Evolutionary conservation across 2,888 invertebrate species (phyloP).

Genomic region (Cryptocephalus moraei): DNA sequence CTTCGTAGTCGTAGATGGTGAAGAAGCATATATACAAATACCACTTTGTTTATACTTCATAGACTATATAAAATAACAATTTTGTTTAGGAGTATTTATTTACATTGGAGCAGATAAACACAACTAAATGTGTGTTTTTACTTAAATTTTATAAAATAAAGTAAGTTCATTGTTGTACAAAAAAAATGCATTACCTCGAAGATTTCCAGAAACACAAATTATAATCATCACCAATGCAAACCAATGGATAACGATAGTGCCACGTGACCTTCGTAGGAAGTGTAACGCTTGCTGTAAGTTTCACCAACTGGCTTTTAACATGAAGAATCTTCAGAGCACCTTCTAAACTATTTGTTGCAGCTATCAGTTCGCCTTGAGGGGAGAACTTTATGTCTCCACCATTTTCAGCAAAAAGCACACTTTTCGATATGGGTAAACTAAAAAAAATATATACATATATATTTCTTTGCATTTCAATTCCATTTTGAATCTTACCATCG

Average conservation of each 20-base stretch:
- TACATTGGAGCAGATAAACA: too few species aligned
- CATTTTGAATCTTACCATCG: constrained; percentile 43
- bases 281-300: constrained; percentile 44
- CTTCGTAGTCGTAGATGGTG: too few species aligned
- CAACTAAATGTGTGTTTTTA: too few species aligned
- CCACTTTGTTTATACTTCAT: too few species aligned
- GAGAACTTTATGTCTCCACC: constrained; percentile 52
- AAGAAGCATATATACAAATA: too few species aligned
- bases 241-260: constrained; percentile 51
- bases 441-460: constrained; percentile 15
- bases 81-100: too few species aligned
- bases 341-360: constrained; percentile 56
- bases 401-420: constrained; percentile 52
- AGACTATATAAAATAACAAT: too few species aligned
- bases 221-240: constrained; percentile 49
- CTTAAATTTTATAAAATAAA: too few species aligned
- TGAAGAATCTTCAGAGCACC: constrained; percentile 54
- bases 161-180: too few species aligned
- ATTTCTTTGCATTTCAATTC: constrained; percentile 9
- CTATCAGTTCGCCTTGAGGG: constrained; percentile 52
- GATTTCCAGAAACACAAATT: constrained; percentile 51
- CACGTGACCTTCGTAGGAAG: constrained; percentile 51
- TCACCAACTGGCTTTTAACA: constrained; percentile 45
- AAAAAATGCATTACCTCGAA: constrained; percentile 8
- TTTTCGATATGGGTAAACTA: constrained; percentile 50